Conservation (phyloP, 2,113 vertebrate species). For the Nothobranchius furzeri region DNA sequence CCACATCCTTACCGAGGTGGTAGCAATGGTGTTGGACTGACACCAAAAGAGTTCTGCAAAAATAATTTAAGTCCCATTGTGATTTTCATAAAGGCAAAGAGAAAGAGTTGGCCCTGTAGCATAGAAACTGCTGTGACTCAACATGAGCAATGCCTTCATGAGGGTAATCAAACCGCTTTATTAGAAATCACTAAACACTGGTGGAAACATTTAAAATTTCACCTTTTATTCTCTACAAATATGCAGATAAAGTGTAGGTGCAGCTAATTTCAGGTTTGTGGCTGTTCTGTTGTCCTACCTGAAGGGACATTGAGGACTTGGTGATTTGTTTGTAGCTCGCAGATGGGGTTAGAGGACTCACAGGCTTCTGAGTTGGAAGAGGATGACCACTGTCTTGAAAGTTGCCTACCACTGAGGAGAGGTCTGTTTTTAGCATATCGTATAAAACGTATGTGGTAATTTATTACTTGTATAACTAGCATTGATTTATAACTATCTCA, state of each 20-base stretch:
- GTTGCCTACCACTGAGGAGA: slow-evolving; percentile 77
- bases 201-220: neutral
- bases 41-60: slow-evolving; percentile 75
- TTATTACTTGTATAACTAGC: no score
- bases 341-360: slow-evolving; percentile 75
- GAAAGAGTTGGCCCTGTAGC: slow-evolving; percentile 6
- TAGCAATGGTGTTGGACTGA: slow-evolving; percentile 67
- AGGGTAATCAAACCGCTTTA: neutral
- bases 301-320: slow-evolving; percentile 18
- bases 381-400: slow-evolving; percentile 79
- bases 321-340: slow-evolving; percentile 61
- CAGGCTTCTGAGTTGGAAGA: slow-evolving; percentile 85
- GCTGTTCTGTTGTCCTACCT: slow-evolving; percentile 37
- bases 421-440: neutral
- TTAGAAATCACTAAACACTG: neutral
- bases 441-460: neutral
- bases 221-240: no score
- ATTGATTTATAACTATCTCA: no score
- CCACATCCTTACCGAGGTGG: slow-evolving; percentile 82
- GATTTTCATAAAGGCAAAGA: slow-evolving; percentile 20
- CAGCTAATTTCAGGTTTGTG: neutral
- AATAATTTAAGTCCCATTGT: slow-evolving; percentile 15
- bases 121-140: slow-evolving; percentile 26
- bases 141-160: slow-evolving; percentile 10
- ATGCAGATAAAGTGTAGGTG: no score